Evolutionary conservation across 2,888 invertebrate species (phyloP).

Genomic region (Mycalesis mineus): DNA sequence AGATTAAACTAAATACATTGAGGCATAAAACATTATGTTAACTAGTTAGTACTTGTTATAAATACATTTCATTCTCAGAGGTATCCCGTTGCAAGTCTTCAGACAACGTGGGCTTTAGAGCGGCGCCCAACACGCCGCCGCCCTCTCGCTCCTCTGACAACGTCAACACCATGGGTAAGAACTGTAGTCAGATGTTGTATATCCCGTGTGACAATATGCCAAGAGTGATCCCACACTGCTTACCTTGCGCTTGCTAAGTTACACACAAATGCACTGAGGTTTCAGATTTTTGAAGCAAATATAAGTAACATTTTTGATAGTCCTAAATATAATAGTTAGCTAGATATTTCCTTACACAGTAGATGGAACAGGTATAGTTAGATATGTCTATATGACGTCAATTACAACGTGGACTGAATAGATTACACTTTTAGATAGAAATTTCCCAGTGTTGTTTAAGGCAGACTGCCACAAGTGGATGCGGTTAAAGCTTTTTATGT

Average conservation of each 20-base stretch:
- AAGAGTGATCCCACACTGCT: slow-evolving; percentile 27
- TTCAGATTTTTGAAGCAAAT: background rate
- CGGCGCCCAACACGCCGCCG: slow-evolving; percentile 59
- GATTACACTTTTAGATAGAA: too few species aligned
- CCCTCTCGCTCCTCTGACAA: slow-evolving; percentile 72
- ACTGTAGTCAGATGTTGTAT: slow-evolving; percentile 26
- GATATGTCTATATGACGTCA: too few species aligned
- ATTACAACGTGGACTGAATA: too few species aligned
- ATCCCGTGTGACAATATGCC: slow-evolving; percentile 1
- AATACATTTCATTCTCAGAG: slow-evolving; percentile 39
- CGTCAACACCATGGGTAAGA: slow-evolving; percentile 72
- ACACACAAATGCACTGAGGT: background rate
- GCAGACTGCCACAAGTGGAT: too few species aligned
- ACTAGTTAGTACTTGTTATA: too few species aligned
- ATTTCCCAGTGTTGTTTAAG: too few species aligned
- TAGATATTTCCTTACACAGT: too few species aligned
- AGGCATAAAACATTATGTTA: too few species aligned
- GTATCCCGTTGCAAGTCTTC: slow-evolving; percentile 73
- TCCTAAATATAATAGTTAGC: background rate
- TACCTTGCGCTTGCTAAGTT: background rate
- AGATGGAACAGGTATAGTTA: too few species aligned
- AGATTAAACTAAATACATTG: too few species aligned
- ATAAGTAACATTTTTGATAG: background rate
- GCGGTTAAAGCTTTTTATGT: too few species aligned
- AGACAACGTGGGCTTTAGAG: slow-evolving; percentile 62